Base-by-base conservation (phyloP, 2,797 vertebrate genomes). In the Phylloscopus collybita region DNA sequence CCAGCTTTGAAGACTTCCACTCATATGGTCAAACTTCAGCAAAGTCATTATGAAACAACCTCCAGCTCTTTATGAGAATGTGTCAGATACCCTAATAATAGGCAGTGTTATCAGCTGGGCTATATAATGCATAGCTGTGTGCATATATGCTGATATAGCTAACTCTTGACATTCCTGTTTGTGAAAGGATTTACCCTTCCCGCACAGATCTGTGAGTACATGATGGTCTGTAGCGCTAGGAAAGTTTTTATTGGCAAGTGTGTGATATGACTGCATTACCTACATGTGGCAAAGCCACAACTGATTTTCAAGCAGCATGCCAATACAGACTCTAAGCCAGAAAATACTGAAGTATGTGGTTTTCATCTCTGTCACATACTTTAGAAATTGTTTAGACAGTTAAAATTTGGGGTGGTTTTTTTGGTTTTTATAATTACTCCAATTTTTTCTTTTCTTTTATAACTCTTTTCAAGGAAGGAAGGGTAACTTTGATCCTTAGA, bases 201-300 rank as follows among this genome's bases (percentile, higher is more conserved):
- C 20, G 4, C 67, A 65, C 2, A 89, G 51, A 70, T 42, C 78
- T 80, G 36, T 9, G 23, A 86, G 30, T 53, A 21, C 11, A 38
- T 32, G 62, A 69, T 34, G 47, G n/a, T 74, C 70, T 87, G 23
- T 38, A 81, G 49, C 20, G 26, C 29, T 66, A 85, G 51, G 9
- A 89, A 84, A 80, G 49, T 45, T 94, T 90, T 90, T 67, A 25
- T 53, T 96, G 92, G 91, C 92, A 80, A 64, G 12, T 34, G 8
- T n/a, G 6, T 47, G 13, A 36, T 59, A 60, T 80, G 81, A 92
- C 60, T 87, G 49, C 65, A 74, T 88, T 76, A 92, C 53, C 74
- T 80, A 90, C 81, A 76, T 80, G 81, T 85, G 79, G 74, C 87
- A 94, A 96, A 95, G 67, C 32, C 81, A 87, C 12, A 2, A 73